Evolutionary conservation across 2,113 vertebrate species (phyloP), one percentile per base, ranked within the genome.

Genomic region (Limnothrissa miodon): DNA sequence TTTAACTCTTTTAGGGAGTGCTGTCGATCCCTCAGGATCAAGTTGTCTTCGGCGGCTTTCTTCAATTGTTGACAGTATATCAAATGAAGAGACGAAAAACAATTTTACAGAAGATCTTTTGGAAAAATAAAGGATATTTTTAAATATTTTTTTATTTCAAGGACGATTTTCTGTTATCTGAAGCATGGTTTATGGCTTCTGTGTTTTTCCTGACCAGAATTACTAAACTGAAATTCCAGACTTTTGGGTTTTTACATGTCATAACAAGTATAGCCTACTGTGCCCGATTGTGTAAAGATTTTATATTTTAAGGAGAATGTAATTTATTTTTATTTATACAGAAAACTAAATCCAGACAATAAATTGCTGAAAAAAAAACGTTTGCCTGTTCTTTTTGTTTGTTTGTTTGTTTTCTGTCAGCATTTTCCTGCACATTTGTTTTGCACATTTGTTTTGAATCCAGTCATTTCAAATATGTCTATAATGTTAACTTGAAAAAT

Each of bases 21-120:
- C 46, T 86, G 82, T 91, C 0, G 97, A 97, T 86, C 94, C 96
- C 0, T 95, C 97, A 0, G 96, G 94, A 2, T 96, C 97, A 78
- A 96, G 96, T 90, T 99, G 98, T 89, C 97, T 99, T 19, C 96
- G 96, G 36, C 96, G 96, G 19, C 96, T 99, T 39, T 99, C 98
- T 19, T 99, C 98, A 33, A 99, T 99, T 79, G 98, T 99, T 90
- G 95, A 99, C 95, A 99, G 98, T 88, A 99, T 99, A 91, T 96
- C 96, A 85, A 97, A 92, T 0, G 95, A 96, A 44, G 96, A 98
- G 29, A 91, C 90, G 85, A 97, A 95, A 81, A 79, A 82, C 19
- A 86, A 33, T 70, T 85, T 86, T 86, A 66, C 78, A 10, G 89
- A 90, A 45, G 90, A 88, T 36, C 84, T 78, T 79, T 80, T 83